Evolutionary conservation across 2,888 invertebrate genomes (phyloP), one percentile per base, ranked within the genome.

Genomic region (Nemotelus nigrinus): DNA sequence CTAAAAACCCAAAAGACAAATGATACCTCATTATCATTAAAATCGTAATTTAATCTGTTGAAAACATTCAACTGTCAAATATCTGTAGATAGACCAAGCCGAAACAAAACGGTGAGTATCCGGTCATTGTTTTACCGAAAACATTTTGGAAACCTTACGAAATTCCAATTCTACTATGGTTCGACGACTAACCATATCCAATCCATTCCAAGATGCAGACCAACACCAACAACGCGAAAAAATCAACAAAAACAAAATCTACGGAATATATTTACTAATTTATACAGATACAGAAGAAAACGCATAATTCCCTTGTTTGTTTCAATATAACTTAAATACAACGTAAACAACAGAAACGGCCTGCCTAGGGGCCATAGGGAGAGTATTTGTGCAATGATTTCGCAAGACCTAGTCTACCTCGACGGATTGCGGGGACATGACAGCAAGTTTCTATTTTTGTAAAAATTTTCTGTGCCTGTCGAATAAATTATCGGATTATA

Each of bases 401-500:
- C 43, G 43, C 63, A 63, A 63, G 25, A 43, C 63, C 4, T 57
- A 63, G 43, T n/a, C 63, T 5, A 39, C 63, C 63, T 63, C 39
- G 41, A 63, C 63, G 43, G 43, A 43, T 41, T 8, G 4, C 63
- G 39, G 39, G 7, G 39, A 10, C 41, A 7, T 3, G 41, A 63
- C 10, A 53, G 39, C 63, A 43, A 63, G n/a, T 50, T 68, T 68
- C 50, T n/a, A 68, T 47, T 68, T 68, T 53, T 50, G 44, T 68
- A 50, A 68, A 68, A 25, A 1, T 25, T 53, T 53, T 68, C 53
- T 68, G 48, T 68, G 68, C 41, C 53, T 39, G 3, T 53, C 48
- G 48, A 50, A 50, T 50, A 50, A 50, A 65, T 65, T 65, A 68
- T 65, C 44, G 45, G 68, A 68, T 50, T 68, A 68, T 47, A 68